A percentile compares a stretch with the other conserved stretches of the same genome.
These are phyloP conservation scores for Anagrus nilaparvatae DNA, from an alignment of 1,140 invertebrate genomes.

Conservation along the genomic window DNA sequence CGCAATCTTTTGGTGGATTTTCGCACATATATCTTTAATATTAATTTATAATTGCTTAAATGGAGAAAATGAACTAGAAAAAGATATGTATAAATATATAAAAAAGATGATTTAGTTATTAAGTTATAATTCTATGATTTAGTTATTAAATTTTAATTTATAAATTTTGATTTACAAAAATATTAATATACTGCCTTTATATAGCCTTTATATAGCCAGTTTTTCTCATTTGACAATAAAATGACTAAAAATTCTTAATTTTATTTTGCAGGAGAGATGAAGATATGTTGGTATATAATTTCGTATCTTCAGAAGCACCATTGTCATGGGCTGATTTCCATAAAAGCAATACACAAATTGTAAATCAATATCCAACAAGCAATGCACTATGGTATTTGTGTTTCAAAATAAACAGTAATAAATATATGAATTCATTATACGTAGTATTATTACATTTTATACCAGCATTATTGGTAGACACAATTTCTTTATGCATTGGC, in stretches of 20 bases:
- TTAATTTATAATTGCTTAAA: too few species aligned
- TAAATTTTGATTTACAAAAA: too few species aligned
- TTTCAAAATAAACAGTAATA: constrained; percentile 44
- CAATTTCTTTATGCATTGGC: constrained; percentile 43
- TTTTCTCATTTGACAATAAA: too few species aligned
- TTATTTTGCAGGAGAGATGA: constrained; percentile 29
- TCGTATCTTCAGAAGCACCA: constrained; percentile 58
- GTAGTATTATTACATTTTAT: constrained; percentile 50
- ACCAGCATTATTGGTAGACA: constrained; percentile 52
- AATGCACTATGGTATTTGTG: constrained; percentile 49
- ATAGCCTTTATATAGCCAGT: too few species aligned
- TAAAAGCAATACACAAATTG: constrained; percentile 38
- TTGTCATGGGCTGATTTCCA: constrained; percentile 56
- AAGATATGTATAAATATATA: too few species aligned
- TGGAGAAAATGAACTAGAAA: too few species aligned
- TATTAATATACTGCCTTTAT: too few species aligned
- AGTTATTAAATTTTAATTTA: too few species aligned
- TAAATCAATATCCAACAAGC: constrained; percentile 42
- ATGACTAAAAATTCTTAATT: not conserved
- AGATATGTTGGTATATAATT: constrained; percentile 58
- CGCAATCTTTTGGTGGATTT: too few species aligned
- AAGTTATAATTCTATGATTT: too few species aligned
- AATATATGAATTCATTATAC: constrained; percentile 43
- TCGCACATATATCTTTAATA: too few species aligned
- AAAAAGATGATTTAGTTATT: too few species aligned